Evolutionary conservation across 2,797 vertebrate species (phyloP), one percentile per base, ranked within the genome.

Genomic region (Cynopterus sphinx): DNA sequence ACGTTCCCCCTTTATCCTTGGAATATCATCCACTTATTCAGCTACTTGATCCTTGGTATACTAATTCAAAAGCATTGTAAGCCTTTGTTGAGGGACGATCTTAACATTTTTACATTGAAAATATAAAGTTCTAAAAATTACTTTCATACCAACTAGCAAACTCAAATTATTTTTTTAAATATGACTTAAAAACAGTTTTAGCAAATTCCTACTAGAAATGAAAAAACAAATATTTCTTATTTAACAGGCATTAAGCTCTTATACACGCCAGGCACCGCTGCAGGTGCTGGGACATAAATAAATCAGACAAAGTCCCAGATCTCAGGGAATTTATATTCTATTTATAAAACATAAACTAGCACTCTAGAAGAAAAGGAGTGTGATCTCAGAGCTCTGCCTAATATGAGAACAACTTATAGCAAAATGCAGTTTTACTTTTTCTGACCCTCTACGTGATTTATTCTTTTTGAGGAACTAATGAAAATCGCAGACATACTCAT

Each of bases 301-400:
- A 88, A 43, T 53, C 12, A 55, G 49, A 71, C 28, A 6, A 94
- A 94, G 39, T 65, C 28, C 39, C 61, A 68, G 46, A 61, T 68
- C 41, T 63, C 51, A 71, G 5, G 71, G 26, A 95, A 85, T 46
- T 75, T 92, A 71, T 36, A 86, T 78, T 87, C 26, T 78, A 87
- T 57, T 84, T 74, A 83, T 33, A 75, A 94, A 96, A 71, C 57
- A 87, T 19, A 74, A 87, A 73, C 15, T 75, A 82, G 73, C n/a
- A 92, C 39, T 91, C 85, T 87, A 82, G n/a, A 91, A 82, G 22
- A 9, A 57, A 71, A 90, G 6, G 21, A 39, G 15, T 28, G 6
- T 81, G 26, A 73, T 57, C 21, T 70, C 51, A 86, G 73, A 77
- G 24, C 17, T 57, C 31, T 67, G 36, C 9, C 1, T 94, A 75